Evolutionary conservation across 2,113 vertebrate genomes (phyloP).

Genomic region (Baryphthengus martii): DNA sequence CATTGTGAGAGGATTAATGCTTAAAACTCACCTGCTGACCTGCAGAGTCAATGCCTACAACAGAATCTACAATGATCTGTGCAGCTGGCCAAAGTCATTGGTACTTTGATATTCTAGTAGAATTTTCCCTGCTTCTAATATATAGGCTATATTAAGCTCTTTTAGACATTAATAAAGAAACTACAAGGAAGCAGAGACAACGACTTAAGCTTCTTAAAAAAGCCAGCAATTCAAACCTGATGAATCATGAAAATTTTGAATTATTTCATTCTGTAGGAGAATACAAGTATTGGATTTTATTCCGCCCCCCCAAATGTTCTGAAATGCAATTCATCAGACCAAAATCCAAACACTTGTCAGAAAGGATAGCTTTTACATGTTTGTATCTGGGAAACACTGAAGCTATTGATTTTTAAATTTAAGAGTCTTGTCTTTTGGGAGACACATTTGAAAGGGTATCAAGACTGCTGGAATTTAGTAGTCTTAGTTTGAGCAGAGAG

Average conservation of each 20-base stretch:
- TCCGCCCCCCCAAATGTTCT: no score
- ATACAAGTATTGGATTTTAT: background rate
- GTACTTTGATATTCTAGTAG: background rate
- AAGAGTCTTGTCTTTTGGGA: background rate
- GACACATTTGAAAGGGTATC: background rate
- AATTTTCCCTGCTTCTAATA: background rate
- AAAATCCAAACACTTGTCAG: slow-evolving; percentile 43
- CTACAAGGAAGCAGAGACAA: background rate
- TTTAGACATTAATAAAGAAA: background rate
- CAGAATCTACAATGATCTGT: background rate
- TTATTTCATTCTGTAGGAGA: background rate
- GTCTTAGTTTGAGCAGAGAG: background rate
- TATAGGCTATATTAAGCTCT: rapidly evolving
- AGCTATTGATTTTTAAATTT: slow-evolving; percentile 61
- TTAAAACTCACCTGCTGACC: background rate
- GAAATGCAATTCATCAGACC: slow-evolving; percentile 35
- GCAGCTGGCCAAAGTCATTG: background rate
- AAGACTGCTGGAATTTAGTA: background rate
- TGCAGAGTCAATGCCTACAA: background rate
- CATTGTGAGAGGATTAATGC: background rate
- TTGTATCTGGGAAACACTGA: slow-evolving; percentile 28
- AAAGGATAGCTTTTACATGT: slow-evolving; percentile 16
- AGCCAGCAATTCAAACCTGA: background rate
- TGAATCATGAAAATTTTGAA: slow-evolving; percentile 13
- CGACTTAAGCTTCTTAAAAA: background rate